These are phyloP conservation scores for Alces alces DNA, from an alignment of 2,113 vertebrate genomes.

Conservation along the genomic window DNA sequence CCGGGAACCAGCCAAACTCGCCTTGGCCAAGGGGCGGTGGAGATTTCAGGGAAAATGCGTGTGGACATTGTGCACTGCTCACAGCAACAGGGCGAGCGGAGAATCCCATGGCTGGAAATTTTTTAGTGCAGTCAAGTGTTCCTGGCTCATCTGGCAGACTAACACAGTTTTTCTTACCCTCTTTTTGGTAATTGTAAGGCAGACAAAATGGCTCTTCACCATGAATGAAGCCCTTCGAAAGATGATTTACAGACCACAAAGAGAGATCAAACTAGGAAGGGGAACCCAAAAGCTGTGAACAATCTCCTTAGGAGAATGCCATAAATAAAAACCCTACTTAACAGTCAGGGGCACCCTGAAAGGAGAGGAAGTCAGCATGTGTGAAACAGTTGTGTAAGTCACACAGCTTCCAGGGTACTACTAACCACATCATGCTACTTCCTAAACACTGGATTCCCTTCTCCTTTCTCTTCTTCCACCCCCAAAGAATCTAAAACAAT, in stretches of 20 bases:
- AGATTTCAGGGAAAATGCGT: neutral
- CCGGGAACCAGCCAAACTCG: slow-evolving; percentile 33
- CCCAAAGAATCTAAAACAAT: slow-evolving; percentile 4
- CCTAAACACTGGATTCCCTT: neutral
- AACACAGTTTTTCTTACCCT: neutral
- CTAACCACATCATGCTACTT: neutral
- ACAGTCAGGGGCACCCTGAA: neutral
- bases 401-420: neutral
- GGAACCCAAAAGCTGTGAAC: neutral
- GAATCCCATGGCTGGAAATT: neutral
- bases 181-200: neutral
- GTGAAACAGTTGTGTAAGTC: neutral
- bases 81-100: neutral
- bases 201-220: neutral
- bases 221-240: neutral
- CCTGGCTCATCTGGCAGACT: neutral
- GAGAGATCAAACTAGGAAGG: neutral
- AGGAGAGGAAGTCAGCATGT: neutral
- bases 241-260: neutral
- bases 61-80: neutral
- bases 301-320: neutral
- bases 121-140: slow-evolving; percentile 19
- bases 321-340: neutral
- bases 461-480: neutral
- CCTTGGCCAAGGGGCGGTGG: neutral